Conservation (phyloP, 2,888 invertebrate genomes). For the Leucophenga maculata region DNA sequence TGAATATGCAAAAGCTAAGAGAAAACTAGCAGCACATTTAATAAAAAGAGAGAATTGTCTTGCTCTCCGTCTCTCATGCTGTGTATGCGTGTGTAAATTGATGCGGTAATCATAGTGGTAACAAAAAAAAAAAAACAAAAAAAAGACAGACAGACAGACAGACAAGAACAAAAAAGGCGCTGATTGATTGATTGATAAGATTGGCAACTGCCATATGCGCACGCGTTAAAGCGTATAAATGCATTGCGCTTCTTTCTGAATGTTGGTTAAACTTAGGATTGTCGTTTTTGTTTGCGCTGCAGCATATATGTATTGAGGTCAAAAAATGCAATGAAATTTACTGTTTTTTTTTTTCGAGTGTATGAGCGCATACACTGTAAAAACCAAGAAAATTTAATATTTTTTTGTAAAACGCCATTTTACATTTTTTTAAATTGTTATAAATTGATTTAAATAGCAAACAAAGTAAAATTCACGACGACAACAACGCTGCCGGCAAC, state of each 20-base stretch:
- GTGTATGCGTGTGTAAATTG: neutral
- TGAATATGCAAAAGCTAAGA: neutral
- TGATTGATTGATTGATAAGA: constrained; percentile 17
- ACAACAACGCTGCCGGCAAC: no score
- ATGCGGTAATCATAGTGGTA: neutral
- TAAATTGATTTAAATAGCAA: no score
- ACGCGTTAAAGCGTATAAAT: neutral
- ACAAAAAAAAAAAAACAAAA: neutral
- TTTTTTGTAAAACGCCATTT: no score
- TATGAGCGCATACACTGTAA: no score
- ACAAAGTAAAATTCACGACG: no score
- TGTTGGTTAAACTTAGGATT: neutral
- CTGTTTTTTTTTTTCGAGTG: neutral
- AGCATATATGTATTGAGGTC: constrained; percentile 1
- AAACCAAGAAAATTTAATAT: no score
- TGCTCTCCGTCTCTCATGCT: no score
- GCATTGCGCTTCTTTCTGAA: neutral
- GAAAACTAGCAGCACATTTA: neutral
- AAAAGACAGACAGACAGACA: neutral
- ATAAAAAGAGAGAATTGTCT: no score
- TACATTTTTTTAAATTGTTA: no score
- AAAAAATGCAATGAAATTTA: constrained; percentile 11
- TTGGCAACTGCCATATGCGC: neutral
- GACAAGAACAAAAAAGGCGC: neutral
- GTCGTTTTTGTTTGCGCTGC: neutral